Evolutionary conservation across 2,888 invertebrate genomes (phyloP).

Genomic region (Sarcophaga variegata): DNA sequence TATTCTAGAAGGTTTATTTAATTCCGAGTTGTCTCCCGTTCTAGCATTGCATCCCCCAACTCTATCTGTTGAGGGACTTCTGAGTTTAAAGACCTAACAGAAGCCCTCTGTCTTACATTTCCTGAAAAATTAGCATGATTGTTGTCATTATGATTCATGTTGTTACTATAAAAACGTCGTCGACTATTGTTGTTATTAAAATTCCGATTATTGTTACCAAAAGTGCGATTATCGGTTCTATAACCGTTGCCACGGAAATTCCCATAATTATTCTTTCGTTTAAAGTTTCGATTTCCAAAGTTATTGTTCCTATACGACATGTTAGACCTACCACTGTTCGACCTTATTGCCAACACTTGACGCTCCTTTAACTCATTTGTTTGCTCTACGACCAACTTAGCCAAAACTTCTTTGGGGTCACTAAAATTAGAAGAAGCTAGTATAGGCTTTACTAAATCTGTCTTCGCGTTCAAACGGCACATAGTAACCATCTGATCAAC

Average conservation of each 20-base stretch:
- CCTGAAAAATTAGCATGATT: background rate
- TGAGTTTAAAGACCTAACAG: conserved; percentile 41
- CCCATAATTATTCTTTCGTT: background rate
- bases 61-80: conserved; percentile 32
- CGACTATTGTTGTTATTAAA: background rate
- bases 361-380: conserved; percentile 2
- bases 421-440: conserved; percentile 15
- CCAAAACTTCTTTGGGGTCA: conserved; percentile 20
- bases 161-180: background rate
- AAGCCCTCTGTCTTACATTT: background rate
- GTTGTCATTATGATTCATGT: background rate
- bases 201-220: conserved; percentile 2
- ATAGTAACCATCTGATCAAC: conserved; percentile 21
- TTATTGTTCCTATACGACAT: background rate
- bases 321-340: background rate
- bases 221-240: background rate
- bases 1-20: background rate
- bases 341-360: conserved; percentile 1
- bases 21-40: background rate
- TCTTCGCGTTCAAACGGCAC: conserved; percentile 28
- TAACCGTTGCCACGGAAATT: conserved; percentile 1
- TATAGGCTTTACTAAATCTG: conserved; percentile 21
- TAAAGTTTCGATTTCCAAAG: background rate
- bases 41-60: background rate
- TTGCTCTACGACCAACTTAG: conserved; percentile 9